Base-by-base conservation (phyloP, 2,113 vertebrate species). In the Corvus moneduloides region DNA sequence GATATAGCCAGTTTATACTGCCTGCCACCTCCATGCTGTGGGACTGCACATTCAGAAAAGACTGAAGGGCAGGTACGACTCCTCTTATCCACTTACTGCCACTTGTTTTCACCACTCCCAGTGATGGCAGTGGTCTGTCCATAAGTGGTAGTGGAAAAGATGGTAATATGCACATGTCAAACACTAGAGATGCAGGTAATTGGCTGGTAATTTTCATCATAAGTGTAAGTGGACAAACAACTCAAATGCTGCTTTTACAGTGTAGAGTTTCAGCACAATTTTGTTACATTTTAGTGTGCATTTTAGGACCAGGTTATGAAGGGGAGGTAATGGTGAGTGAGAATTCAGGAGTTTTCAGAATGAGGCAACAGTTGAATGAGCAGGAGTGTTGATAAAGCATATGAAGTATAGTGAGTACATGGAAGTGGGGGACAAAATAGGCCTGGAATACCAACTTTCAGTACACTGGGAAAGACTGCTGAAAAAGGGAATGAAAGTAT, bases 201-300 rank as follows among this genome's bases (percentile, higher is more conserved):
- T 15, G 7, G 7, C 9, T 32, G n/a, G 32, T 56, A 55, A 52
- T 52, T 73, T 46, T n/a, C 6, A 1, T 32, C 0, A 0, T 43
- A 52, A 77, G 35, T 19, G 6, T 9, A 82, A 76, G 52, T 8
- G 43, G 11, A 52, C 13, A 44, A 90, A 37, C 16, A 49, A 41
- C 22, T 28, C 7, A 79, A 86, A 83, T 39, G 4, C 18, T 93
- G 24, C 17, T 89, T 82, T 76, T 71, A 35, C 8, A 52, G 30
- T 13, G 26, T 10, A 21, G 41, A 72, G 4, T 64, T 86, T 64
- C 35, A 11, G 16, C 1, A 4, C 35, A 59, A 18, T 63, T 79
- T 88, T 72, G 22, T 16, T 55, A 32, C 10, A 33, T 86, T 83
- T 80, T 51, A 27, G 7, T 24, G n/a, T 12, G 6, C 11, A 23